These are phyloP conservation scores for Peucedramus taeniatus DNA, from an alignment of 2,113 vertebrate species.

Conservation along the genomic window DNA sequence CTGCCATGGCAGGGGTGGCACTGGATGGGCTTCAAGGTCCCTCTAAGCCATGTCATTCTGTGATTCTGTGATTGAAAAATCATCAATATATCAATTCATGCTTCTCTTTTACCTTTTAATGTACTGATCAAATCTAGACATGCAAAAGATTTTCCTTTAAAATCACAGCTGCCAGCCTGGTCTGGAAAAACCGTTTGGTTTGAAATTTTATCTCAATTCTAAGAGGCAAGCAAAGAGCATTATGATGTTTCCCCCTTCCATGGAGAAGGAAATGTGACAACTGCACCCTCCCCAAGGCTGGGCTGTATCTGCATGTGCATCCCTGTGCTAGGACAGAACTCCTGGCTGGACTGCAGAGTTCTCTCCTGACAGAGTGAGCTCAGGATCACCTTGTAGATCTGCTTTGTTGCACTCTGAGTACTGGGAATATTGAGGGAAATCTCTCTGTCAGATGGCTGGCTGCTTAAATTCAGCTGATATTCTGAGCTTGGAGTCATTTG, in stretches of 20 bases:
- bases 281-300: not conserved
- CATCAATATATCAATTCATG: not conserved
- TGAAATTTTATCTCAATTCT: not conserved
- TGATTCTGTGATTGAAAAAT: not conserved
- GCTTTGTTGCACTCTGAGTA: slow-evolving; percentile 1
- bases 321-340: not conserved
- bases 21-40: rapidly evolving
- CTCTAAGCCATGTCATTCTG: not conserved
- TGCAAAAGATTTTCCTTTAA: not conserved
- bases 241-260: not conserved
- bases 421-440: slow-evolving; percentile 49
- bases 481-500: slow-evolving; percentile 18
- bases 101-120: not conserved
- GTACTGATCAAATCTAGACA: not conserved
- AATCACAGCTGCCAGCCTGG: not conserved
- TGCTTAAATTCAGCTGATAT: slow-evolving; percentile 46
- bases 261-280: not conserved
- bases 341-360: not conserved
- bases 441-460: slow-evolving; percentile 6
- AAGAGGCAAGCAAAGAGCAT: not conserved
- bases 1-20: not conserved
- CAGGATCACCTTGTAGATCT: not conserved
- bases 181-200: not conserved
- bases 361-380: not conserved
- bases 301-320: not conserved